phyloP scores from a whole-genome alignment of 2,888 invertebrate genomes.

The Margaritifera margaritifera region DNA sequence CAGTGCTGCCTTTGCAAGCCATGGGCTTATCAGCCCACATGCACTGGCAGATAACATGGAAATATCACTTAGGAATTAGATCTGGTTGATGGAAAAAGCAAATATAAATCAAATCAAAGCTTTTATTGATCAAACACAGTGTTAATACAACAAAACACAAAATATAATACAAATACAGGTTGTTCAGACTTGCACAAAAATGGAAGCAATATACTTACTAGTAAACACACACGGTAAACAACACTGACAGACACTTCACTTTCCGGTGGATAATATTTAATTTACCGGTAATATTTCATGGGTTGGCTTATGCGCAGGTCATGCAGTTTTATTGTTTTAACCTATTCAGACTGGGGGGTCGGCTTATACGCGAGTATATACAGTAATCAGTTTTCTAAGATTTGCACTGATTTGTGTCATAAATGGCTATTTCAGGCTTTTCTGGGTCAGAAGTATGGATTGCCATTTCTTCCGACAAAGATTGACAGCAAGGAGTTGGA shows the following conservation, averaged over 20 bases:
- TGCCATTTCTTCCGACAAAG: conserved; percentile 54
- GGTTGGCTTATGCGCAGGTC: background rate
- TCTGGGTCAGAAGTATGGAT: conserved; percentile 69
- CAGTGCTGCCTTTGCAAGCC: background rate
- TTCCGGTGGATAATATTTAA: background rate
- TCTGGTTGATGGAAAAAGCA: too few relatives aligned
- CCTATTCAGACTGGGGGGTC: background rate
- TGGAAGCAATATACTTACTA: too few relatives aligned
- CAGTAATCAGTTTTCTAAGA: background rate
- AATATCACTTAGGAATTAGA: too few relatives aligned
- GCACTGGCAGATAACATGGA: too few relatives aligned
- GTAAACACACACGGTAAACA: too few relatives aligned
- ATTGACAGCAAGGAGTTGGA: conserved; percentile 59
- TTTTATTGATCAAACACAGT: too few relatives aligned
- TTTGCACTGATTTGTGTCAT: background rate
- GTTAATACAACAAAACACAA: too few relatives aligned
- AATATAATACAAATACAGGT: too few relatives aligned
- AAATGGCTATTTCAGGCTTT: conserved; percentile 49
- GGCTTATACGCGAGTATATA: background rate
- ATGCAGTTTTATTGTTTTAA: background rate
- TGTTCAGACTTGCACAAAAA: too few relatives aligned
- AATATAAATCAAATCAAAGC: too few relatives aligned
- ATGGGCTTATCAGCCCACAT: too few relatives aligned
- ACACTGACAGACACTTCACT: too few relatives aligned
- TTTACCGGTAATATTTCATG: background rate